Evolutionary conservation across 2,888 invertebrate genomes (phyloP).

Genomic region (Tiliacea citrago): DNA sequence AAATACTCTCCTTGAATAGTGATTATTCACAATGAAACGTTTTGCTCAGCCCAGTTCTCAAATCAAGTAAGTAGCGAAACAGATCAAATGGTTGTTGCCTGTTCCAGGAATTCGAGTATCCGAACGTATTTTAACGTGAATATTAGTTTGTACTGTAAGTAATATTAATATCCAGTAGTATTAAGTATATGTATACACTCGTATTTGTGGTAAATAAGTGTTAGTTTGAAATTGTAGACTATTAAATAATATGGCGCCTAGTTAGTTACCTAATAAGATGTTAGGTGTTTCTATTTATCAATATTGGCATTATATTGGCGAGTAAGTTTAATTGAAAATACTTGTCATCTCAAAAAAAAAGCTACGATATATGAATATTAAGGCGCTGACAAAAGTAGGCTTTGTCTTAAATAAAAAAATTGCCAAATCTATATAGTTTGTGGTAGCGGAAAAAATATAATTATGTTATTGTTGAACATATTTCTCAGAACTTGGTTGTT

Average conservation of each 20-base stretch:
- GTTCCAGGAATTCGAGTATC: constrained; percentile 87
- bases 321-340: not conserved
- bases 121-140: constrained; percentile 87
- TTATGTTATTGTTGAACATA: too few relatives aligned
- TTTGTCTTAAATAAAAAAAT: too few relatives aligned
- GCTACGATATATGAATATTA: too few relatives aligned
- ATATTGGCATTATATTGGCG: not conserved
- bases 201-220: constrained; percentile 59
- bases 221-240: constrained; percentile 56
- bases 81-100: constrained; percentile 87
- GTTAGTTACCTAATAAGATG: constrained; percentile 9
- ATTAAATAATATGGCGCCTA: constrained; percentile 26
- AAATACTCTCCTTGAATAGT: not conserved
- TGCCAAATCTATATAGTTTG: too few relatives aligned
- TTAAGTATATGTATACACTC: constrained; percentile 44
- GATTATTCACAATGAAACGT: not conserved
- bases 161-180: constrained; percentile 62
- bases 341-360: not conserved
- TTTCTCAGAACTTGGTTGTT: too few relatives aligned
- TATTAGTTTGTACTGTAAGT: constrained; percentile 78
- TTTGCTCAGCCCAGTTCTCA: not conserved
- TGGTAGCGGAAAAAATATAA: too few relatives aligned
- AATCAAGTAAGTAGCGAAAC: constrained; percentile 64
- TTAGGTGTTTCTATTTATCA: not conserved
- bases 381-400: too few relatives aligned